phyloP scores from a whole-genome alignment of 2,113 vertebrate genomes.

The Petromus typicus region DNA sequence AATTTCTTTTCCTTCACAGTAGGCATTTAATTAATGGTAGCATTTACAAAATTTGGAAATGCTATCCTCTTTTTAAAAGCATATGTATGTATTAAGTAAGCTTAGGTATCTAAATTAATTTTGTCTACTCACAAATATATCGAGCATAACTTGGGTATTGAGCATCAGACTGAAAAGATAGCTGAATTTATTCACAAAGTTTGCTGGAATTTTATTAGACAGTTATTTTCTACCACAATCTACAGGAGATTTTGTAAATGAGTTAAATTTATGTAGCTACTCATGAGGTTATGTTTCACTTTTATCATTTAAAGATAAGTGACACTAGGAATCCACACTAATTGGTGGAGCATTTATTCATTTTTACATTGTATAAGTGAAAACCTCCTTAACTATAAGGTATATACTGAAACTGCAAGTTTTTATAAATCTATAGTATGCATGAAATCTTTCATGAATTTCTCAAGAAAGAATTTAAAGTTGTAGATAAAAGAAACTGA shows the following conservation, averaged over 20 bases:
- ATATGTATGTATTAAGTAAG: not conserved
- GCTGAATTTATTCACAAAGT: not conserved
- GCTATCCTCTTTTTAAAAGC: constrained; percentile 1
- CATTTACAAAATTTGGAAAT: constrained; percentile 67
- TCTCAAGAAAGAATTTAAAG: not conserved
- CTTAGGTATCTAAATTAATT: constrained; percentile 12
- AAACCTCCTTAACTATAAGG: constrained; percentile 3
- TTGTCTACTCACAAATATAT: not conserved
- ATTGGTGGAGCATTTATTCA: not conserved
- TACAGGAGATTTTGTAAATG: not conserved
- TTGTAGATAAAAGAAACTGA: not conserved
- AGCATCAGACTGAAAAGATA: not conserved
- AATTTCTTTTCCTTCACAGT: constrained; percentile 57
- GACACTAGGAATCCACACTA: not conserved
- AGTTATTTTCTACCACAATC: not conserved
- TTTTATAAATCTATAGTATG: not conserved
- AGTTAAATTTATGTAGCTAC: not conserved
- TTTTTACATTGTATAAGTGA: not conserved
- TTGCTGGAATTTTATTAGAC: not conserved
- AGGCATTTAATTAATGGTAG: constrained; percentile 65
- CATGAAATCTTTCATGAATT: constrained; percentile 6
- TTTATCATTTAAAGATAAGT: not conserved
- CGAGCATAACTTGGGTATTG: not conserved
- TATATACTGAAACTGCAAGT: not conserved
- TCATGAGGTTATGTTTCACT: not conserved